Base-by-base conservation (phyloP, 2,797 vertebrate species). In the Hirundo rustica region DNA sequence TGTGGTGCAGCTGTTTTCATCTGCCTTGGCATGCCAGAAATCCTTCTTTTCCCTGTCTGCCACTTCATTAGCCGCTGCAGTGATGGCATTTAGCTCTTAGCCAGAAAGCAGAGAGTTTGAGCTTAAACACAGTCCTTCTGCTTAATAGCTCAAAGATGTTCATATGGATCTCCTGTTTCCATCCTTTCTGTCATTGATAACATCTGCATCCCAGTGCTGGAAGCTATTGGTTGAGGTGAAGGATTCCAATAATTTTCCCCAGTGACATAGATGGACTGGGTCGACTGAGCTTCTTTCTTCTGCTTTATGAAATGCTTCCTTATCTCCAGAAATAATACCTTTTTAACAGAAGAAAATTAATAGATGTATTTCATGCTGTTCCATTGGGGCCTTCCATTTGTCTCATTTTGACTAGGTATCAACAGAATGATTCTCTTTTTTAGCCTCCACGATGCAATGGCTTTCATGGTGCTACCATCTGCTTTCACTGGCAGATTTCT, bases 111-210 rank as follows among this genome's bases (percentile, higher is more conserved):
- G 34, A 64, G 44, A 58, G 23, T 57, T 47, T 57, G 55, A 92
- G 73, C 42, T 92, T 88, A 86, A 86, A 29, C 34, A n/a, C 34
- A 53, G 57, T 67, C 61, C 21, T 81, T 44, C 47, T 77, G 50
- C 81, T 77, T 94, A 95, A 92, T 77, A 65, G 53, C 29, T 82
- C 85, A 91, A 93, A 94, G 82, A 79, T 89, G 85, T 70, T 92
- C 70, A 36, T 80, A 23, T 30, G 32, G 30, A 70, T 67, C 60
- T 92, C 36, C 87, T 85, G 16, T 67, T 95, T 87, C 80, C n/a
- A 83, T 83, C 75, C 50, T 85, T 85, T 62, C 83, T 58, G 85
- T 82, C 78, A 80, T 45, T 82, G 87, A 25, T 83, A 89, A 85
- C 89, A 88, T 89, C 87, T 96, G 82, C 42, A 71, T 71, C 55